Evolutionary conservation across 2,797 vertebrate genomes (phyloP), one percentile per base, ranked within the genome.

Genomic region (Cyclura pinguis): DNA sequence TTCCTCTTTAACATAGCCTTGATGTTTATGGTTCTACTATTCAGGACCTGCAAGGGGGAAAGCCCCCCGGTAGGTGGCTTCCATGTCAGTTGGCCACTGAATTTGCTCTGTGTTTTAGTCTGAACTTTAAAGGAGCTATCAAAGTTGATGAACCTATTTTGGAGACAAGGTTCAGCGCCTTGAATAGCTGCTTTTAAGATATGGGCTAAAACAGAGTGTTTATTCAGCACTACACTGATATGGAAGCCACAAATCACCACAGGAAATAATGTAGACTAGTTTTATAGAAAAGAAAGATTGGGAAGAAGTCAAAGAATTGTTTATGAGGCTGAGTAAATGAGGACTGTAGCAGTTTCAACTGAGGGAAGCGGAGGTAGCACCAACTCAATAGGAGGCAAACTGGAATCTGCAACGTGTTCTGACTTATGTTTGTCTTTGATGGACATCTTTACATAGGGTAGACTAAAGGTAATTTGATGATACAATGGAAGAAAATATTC

Each of bases 401-500:
- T 52, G 20, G 67, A 16, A 55, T 72, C 9, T 14, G 10, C 16
- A 85, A 42, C 7, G 20, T 18, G 72, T 13, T 14, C 9, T 82
- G 4, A 67, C 14, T 85, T 8, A 72, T 72, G 29, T 72, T 55
- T 78, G 47, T 77, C 88, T 90, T 81, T 92, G 52, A 38, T n/a
- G 62, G 85, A 50, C 14, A 57, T 57, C 22, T 52, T 84, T 13
- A 92, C 81, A 24, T 87, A 62, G 80, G 42, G 59, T 27, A 42
- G 1, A 6, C 42, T 0, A 76, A 83, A 35, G 1, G 90, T 88
- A 47, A n/a, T n/a, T 67, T 67, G 38, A 55, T 86, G 42, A 88
- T 81, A 9, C 35, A 2, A 59, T 91, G 77, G 87, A 87, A 93
- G 87, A 74, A 32, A 90, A 57, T 57, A 1, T 1, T 80, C 1